phyloP scores from a whole-genome alignment of 2,113 vertebrate genomes.

The Fulmarus glacialis region DNA sequence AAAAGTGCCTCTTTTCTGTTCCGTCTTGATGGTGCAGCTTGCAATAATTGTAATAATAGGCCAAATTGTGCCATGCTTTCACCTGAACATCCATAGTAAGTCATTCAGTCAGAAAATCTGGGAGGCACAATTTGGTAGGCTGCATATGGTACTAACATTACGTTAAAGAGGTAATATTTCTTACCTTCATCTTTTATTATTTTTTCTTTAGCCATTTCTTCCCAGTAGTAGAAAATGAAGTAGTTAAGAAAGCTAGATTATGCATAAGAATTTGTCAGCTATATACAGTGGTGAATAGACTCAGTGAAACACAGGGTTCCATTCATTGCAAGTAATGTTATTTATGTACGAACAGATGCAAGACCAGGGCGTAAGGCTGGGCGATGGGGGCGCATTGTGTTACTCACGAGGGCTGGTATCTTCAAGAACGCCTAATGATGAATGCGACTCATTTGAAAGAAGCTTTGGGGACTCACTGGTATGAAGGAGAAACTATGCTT shows the following conservation, averaged over 20 bases:
- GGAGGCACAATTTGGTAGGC: not conserved
- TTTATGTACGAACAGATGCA: conserved; percentile 17
- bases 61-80: not conserved
- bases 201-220: not conserved
- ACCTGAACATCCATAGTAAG: not conserved
- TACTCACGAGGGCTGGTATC: not conserved
- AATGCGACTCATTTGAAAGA: not conserved
- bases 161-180: not conserved
- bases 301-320: not conserved
- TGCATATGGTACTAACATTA: not conserved
- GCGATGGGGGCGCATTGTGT: not conserved
- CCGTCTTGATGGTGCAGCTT: not conserved
- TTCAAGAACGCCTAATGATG: not conserved
- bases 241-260: not conserved
- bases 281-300: not conserved
- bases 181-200: not conserved
- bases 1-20: not conserved
- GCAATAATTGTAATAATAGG: not conserved
- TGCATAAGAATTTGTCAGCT: not conserved
- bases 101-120: not conserved
- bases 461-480: not conserved
- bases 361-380: not conserved
- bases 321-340: not conserved
- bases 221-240: not conserved
- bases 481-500: not conserved